A percentile compares a stretch with the other conserved stretches of the same genome.
phyloP scores from a whole-genome alignment of 2,888 invertebrate species.

The Leuctra nigra region DNA sequence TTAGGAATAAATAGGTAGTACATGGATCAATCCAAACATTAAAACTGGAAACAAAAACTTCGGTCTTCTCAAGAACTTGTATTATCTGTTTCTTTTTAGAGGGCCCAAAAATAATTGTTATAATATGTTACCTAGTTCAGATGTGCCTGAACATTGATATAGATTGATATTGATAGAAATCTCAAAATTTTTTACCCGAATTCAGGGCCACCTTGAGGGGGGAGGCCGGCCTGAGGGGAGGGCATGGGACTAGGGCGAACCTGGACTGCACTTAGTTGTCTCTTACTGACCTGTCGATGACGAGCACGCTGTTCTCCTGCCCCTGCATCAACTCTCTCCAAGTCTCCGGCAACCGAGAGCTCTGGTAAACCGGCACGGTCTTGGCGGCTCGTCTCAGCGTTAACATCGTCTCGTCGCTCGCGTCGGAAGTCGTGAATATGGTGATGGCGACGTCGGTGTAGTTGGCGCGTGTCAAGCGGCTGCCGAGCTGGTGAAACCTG shows the following conservation, averaged over 20 bases:
- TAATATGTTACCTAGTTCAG: neutral
- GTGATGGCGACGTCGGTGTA: slow-evolving; percentile 14
- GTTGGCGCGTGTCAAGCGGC: slow-evolving; percentile 19
- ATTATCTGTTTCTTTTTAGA: too few species aligned
- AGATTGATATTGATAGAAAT: too few species aligned
- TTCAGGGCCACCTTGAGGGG: too few species aligned
- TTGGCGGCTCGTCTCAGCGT: neutral
- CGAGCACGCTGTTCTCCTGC: slow-evolving; percentile 23
- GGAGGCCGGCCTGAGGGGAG: too few species aligned
- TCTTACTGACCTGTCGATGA: slow-evolving; percentile 24
- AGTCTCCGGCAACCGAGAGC: neutral
- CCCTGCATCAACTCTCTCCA: slow-evolving; percentile 21
- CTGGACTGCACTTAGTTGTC: too few species aligned
- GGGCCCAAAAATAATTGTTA: too few species aligned
- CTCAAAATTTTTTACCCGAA: too few species aligned
- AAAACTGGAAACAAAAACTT: neutral
- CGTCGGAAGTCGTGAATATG: slow-evolving; percentile 3
- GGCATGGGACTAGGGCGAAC: too few species aligned
- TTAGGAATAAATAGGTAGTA: neutral
- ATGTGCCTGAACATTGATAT: too few species aligned
- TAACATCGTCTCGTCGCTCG: neutral
- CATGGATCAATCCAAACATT: neutral
- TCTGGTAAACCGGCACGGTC: slow-evolving; percentile 16
- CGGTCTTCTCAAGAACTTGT: too few species aligned
- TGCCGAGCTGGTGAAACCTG: slow-evolving; percentile 20